Evolutionary conservation across 2,797 vertebrate species (phyloP).

Genomic region (Protonibea diacanthus): DNA sequence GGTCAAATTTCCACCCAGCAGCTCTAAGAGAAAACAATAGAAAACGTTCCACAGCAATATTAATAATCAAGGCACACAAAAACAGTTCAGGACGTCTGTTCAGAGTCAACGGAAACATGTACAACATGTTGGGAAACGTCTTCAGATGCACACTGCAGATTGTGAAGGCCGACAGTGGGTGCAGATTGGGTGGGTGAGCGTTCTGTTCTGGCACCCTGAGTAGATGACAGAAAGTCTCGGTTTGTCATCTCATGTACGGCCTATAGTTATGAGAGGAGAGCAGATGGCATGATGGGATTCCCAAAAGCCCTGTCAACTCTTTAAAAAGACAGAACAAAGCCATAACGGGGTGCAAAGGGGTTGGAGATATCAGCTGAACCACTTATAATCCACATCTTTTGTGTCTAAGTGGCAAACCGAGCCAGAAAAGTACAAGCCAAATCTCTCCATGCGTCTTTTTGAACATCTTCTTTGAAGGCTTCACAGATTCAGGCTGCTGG

Average conservation of each 20-base stretch:
- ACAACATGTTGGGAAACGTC: constrained; percentile 1
- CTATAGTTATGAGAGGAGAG: constrained; percentile 11
- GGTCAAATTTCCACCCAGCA: constrained; percentile 57
- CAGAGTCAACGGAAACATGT: constrained; percentile 30
- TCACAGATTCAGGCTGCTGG: constrained; percentile 75
- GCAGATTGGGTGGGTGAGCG: not conserved
- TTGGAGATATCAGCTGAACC: not conserved
- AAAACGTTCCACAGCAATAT: constrained; percentile 54
- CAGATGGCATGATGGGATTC: constrained; percentile 7
- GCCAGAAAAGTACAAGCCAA: constrained; percentile 7
- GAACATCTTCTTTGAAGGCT: constrained; percentile 1
- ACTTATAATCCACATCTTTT: constrained; percentile 2
- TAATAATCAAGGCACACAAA: constrained; percentile 73
- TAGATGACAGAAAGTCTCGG: constrained; percentile 20
- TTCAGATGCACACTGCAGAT: constrained; percentile 18
- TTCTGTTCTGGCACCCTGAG: not conserved
- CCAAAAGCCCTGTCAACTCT: constrained; percentile 17
- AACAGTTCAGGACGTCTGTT: constrained; percentile 24
- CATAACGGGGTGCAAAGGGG: constrained; percentile 33
- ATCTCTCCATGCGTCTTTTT: not conserved
- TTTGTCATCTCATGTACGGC: constrained; percentile 25
- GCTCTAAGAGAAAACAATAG: constrained; percentile 49
- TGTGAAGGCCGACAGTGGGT: constrained; percentile 36
- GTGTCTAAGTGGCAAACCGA: constrained; percentile 29
- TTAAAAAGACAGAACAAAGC: constrained; percentile 25